These are phyloP conservation scores for Arctopsyche grandis DNA, from an alignment of 1,140 invertebrate species.

Conservation along the genomic window DNA sequence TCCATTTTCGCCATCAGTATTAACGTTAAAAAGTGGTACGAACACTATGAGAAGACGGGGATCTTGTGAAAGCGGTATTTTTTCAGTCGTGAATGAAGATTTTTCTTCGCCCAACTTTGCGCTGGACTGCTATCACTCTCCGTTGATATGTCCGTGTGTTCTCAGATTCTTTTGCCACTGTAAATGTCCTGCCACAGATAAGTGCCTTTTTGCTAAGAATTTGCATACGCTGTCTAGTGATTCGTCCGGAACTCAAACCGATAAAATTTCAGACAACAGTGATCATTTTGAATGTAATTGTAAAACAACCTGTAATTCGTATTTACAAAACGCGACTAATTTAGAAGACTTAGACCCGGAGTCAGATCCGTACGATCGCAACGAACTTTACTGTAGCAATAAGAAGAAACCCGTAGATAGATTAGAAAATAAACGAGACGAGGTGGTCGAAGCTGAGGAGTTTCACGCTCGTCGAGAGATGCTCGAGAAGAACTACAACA, in stretches of 20 bases:
- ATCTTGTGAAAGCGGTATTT: slow-evolving; percentile 91
- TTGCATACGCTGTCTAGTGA: slow-evolving; percentile 26
- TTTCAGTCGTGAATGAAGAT: slow-evolving; percentile 84
- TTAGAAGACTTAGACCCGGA: slow-evolving; percentile 28
- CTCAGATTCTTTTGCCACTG: slow-evolving; percentile 62
- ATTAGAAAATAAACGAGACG: background rate
- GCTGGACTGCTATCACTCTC: slow-evolving; percentile 55
- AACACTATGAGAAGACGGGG: slow-evolving; percentile 72
- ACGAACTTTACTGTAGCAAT: slow-evolving; percentile 17
- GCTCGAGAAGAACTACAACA: slow-evolving; percentile 22
- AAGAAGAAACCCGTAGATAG: slow-evolving; percentile 27
- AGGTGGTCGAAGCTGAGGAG: slow-evolving; percentile 11
- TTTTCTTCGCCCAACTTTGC: slow-evolving; percentile 60
- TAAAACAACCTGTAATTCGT: slow-evolving; percentile 23
- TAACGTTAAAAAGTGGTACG: slow-evolving; percentile 56
- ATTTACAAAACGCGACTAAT: slow-evolving; percentile 28
- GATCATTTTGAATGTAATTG: slow-evolving; percentile 50
- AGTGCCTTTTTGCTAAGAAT: slow-evolving; percentile 51
- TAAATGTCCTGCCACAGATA: slow-evolving; percentile 56
- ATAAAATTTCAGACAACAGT: slow-evolving; percentile 35
- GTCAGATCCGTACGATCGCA: slow-evolving; percentile 30
- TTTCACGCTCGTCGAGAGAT: slow-evolving; percentile 22
- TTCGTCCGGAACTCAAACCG: slow-evolving; percentile 17
- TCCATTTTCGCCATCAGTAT: slow-evolving; percentile 48
- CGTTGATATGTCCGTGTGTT: slow-evolving; percentile 61